phyloP scores from a whole-genome alignment of 2,888 invertebrate species.

The Agrochola lychnidis region DNA sequence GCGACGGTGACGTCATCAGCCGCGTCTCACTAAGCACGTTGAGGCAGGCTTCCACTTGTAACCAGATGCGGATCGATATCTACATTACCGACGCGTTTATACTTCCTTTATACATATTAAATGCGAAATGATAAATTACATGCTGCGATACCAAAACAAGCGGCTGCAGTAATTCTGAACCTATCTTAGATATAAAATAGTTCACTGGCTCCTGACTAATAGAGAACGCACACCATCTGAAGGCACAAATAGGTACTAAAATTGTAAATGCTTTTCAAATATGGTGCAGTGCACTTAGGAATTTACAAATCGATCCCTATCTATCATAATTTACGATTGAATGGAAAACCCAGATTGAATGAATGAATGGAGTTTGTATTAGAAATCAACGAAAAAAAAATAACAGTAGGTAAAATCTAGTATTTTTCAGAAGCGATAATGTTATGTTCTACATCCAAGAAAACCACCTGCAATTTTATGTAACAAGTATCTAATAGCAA shows the following conservation, averaged over 20 bases:
- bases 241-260: not conserved
- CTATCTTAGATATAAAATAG: not conserved
- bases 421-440: not conserved
- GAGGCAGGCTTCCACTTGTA: slow-evolving; percentile 46
- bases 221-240: not conserved
- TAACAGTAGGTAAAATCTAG: no score
- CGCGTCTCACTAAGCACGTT: slow-evolving; percentile 23
- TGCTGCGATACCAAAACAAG: slow-evolving; percentile 5
- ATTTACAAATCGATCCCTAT: not conserved
- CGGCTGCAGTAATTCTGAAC: not conserved
- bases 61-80: slow-evolving; percentile 44
- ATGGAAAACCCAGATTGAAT: not conserved
- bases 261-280: not conserved
- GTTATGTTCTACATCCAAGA: not conserved
- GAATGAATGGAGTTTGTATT: no score
- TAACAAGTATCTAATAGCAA: not conserved
- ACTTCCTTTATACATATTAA: slow-evolving; percentile 3
- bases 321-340: not conserved
- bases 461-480: slow-evolving; percentile 19
- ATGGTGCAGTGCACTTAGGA: not conserved
- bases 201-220: not conserved
- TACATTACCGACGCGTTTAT: slow-evolving; percentile 33
- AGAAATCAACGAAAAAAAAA: not conserved
- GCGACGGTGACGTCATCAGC: slow-evolving; percentile 28
- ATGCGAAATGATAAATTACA: slow-evolving; percentile 2